These are phyloP conservation scores for Nasonia giraulti DNA, from an alignment of 1,140 invertebrate species.

Conservation along the genomic window DNA sequence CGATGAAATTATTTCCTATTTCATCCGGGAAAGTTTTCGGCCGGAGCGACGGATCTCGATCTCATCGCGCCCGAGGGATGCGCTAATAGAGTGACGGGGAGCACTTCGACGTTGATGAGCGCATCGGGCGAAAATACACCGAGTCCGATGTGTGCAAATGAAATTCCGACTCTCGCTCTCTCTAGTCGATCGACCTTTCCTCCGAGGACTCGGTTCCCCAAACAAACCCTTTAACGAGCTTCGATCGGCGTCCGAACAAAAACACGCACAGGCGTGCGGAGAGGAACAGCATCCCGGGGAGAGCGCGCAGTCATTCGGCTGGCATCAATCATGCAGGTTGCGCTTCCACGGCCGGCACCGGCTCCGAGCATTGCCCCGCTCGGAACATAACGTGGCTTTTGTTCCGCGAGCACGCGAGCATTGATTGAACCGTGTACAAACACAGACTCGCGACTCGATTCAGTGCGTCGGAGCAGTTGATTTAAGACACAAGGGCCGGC, in stretches of 20 bases:
- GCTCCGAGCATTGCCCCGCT: constrained; percentile 52
- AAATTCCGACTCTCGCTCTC: background rate
- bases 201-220: no score
- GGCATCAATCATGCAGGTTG: constrained; percentile 58
- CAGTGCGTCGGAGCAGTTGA: constrained; percentile 37
- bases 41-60: no score
- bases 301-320: constrained; percentile 57
- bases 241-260: no score
- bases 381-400: constrained; percentile 59
- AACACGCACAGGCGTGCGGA: background rate
- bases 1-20: background rate
- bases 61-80: background rate
- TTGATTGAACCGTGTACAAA: constrained; percentile 61
- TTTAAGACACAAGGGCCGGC: constrained; percentile 45
- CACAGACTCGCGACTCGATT: constrained; percentile 41
- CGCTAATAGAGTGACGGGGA: background rate
- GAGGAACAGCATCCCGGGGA: background rate
- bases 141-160: no score
- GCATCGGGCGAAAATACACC: no score
- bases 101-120: no score
- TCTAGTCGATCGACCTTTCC: no score
- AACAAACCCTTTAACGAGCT: no score
- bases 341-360: background rate
- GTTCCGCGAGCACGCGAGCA: constrained; percentile 51
- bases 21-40: background rate